Base-by-base conservation (phyloP, 1,140 invertebrate genomes). In the Calliphora vicina region DNA sequence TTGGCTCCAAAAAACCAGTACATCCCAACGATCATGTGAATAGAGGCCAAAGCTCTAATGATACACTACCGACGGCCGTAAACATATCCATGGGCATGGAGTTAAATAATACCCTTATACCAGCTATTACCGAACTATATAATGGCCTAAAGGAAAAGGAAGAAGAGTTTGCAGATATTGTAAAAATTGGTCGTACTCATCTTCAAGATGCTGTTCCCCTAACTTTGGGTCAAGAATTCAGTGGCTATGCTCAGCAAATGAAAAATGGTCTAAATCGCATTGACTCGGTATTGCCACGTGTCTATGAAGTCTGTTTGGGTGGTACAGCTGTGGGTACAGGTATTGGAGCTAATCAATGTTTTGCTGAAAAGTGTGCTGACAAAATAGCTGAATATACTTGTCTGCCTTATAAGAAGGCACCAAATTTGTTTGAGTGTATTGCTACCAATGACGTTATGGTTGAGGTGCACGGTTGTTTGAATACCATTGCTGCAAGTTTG, bases 1-100 rank as follows among this genome's bases (percentile, higher is more conserved):
- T 99, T 6, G 99, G 99, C 57, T 96, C 95, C 17, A 99, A 99
- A 91, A 94, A 91, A 80, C 98, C 98, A 0, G 97, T 99, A 0
- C 99, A 99, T 92, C 99, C 99, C 2, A 99, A 99, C 92, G 99
- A 99, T 91, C 99, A 99, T 92, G 99, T 99, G 26, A 99, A 99
- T 91, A 99, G 98, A 92, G 97, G 97, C 61, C 98, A 99, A 92
- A 99, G 98, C 91, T 99, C 98, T 67, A 99, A 99, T 91, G 99
- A 99, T 90, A 99, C 98, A 8, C 99, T 98, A 90, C 99, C 99
- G 12, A 99, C 99, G n/a, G 99, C 99, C 1, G 99, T 99, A 96
- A 98, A 99, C 89, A 97, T 99, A 87, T 96, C 99, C 15, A 97
- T 98, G 10, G 98, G 97, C 1, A 92, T 97, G 84, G 97, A 99